Conservation (phyloP, 2,113 vertebrate genomes). For the Neotragus pygmaeus region DNA sequence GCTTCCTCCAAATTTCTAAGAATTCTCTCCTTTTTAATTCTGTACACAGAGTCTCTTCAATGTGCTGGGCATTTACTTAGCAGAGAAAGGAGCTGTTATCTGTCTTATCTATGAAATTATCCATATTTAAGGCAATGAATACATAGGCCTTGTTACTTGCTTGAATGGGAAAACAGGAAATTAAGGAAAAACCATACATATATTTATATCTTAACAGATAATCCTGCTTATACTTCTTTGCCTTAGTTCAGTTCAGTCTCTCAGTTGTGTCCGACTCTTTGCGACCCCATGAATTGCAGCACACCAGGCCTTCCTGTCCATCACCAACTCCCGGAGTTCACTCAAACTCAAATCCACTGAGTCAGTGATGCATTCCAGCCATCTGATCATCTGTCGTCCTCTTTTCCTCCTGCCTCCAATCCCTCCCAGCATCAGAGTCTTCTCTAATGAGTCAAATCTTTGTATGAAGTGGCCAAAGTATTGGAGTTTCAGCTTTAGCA, state of each 20-base stretch:
- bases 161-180: not conserved
- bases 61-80: not conserved
- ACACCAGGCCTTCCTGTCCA: too few species aligned
- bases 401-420: too few species aligned
- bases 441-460: too few species aligned
- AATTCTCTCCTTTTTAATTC: not conserved
- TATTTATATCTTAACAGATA: not conserved
- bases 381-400: too few species aligned
- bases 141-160: not conserved
- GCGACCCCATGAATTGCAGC: too few species aligned
- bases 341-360: fast-evolving
- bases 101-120: not conserved
- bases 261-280: too few species aligned
- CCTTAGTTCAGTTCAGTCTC: not conserved
- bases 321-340: too few species aligned
- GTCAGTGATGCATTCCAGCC: too few species aligned
- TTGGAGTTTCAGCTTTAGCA: too few species aligned
- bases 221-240: not conserved
- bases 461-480: too few species aligned
- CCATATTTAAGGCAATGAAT: not conserved
- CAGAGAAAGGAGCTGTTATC: not conserved
- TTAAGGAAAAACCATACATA: not conserved
- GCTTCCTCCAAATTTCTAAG: not conserved
- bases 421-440: too few species aligned
- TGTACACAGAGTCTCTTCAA: not conserved